Evolutionary conservation across 35 echinoderm and acorn worm genomes (phyloP), one percentile per base, ranked within the genome.

Genomic region (Stichopus chloronotus): DNA sequence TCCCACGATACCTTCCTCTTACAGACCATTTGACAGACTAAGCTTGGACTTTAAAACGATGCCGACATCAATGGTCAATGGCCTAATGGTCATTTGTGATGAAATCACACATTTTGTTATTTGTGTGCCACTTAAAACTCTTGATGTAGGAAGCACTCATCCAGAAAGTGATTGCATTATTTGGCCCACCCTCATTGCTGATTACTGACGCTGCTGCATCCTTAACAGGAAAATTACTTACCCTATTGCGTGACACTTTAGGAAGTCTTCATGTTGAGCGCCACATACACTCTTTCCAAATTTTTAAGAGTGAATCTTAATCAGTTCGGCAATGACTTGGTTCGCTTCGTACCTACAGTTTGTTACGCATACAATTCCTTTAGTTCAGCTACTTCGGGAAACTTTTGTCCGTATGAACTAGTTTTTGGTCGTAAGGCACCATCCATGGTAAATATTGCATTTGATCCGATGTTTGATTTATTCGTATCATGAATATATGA

Each of bases 21-120:
- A n/a, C n/a, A n/a, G n/a, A n/a, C n/a, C n/a, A n/a, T n/a, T n/a
- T n/a, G n/a, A n/a, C n/a, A n/a, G n/a, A n/a, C n/a, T n/a, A n/a
- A n/a, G n/a, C n/a, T n/a, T n/a, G n/a, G n/a, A 94, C 59, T 94
- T 94, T 71, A 94, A 94, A 56, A 82, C 86, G 16, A 94, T 94
- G 93, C 87, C 85, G 30, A 90, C 30, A 22, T 90, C 93, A 94
- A 6, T 22, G 92, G 20, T 93, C 88, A 52, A 87, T 55, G 77
- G 90, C 57, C 23, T 90, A 6, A 93, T 93, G 92, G 92, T 93
- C 43, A 19, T 86, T 52, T 93, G 92, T 93, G 92, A 93, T 71
- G 82, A 94, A 78, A 94, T 94, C 59, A 94, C 93, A 9, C 17
- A 65, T 63, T 93, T 93, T 88, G 59, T 93, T 55, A 87, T 93